Conservation (phyloP, 2,888 invertebrate genomes). For the Macrophya alboannulata region DNA sequence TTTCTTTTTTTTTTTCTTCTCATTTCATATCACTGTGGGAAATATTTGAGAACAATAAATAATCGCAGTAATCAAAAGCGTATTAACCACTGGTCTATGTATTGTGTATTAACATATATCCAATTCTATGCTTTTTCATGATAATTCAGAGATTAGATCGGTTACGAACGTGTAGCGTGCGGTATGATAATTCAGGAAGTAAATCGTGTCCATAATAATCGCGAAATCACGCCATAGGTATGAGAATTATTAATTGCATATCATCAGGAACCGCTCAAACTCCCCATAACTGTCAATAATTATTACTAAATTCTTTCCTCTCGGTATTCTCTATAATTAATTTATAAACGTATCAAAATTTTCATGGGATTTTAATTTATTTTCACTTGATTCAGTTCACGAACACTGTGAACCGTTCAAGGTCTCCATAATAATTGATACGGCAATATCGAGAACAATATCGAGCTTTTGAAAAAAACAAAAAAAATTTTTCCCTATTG, state of each 20-base stretch:
- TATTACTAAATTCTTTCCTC: too few species aligned
- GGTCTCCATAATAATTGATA: too few species aligned
- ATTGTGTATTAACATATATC: not conserved
- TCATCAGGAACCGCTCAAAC: too few species aligned
- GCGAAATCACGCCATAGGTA: not conserved
- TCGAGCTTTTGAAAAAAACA: too few species aligned
- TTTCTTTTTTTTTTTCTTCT: not conserved
- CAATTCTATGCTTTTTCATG: not conserved
- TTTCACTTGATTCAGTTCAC: not conserved
- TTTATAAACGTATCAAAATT: too few species aligned
- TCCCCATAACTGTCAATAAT: too few species aligned
- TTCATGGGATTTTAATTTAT: too few species aligned
- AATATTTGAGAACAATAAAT: conserved; percentile 40
- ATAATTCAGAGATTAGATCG: conserved; percentile 20
- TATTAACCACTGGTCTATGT: conserved; percentile 26
- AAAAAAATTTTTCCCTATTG: not conserved
- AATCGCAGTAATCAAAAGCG: conserved; percentile 39
- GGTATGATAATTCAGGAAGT: conserved; percentile 25
- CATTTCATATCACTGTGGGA: not conserved
- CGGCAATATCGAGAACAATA: too few species aligned
- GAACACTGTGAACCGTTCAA: not conserved
- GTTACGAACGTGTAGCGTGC: conserved; percentile 6
- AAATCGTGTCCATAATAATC: not conserved
- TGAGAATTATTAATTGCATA: not conserved
- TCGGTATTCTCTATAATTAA: too few species aligned